Evolutionary conservation across 2,797 vertebrate species (phyloP), one percentile per base, ranked within the genome.

Genomic region (Hoplostethus atlanticus): DNA sequence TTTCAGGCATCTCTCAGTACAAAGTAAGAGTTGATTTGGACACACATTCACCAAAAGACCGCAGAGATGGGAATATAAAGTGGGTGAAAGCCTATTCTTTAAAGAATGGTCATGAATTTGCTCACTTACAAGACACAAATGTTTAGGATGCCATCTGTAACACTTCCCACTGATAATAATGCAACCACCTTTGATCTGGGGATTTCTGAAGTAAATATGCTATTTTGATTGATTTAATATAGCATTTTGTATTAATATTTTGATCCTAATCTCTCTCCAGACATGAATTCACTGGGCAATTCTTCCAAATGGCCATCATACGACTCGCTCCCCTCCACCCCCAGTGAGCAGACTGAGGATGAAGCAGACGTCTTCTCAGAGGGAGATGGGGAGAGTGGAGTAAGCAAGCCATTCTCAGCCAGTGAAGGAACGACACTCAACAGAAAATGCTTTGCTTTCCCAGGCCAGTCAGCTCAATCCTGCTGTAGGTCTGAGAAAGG

Each of bases 291-390:
- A 5, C 47, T 93, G 13, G 79, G 78, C 38, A 89, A 69, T 38
- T 86, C 91, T n/a, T 87, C 89, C 68, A 93, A 93, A 76, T 87
- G 93, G 87, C 87, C 89, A 1, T 92, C 92, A 10, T 89, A 84
- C 15, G 91, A 92, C 73, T 94, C 93, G 0, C 68, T 93, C 1
- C 91, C 86, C 6, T 93, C 93, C 3, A 84, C 73, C 1, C 76
- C 87, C 0, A 92, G 84, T 0, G 93, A 95, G 9, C 89, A 90
- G 42, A 93, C 89, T 0, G 92, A 95, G 71, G 94, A 91, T n/a
- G 93, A 95, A 17, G 84, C 89, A 0, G 92, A 93, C 6, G 57
- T 91, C 64, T 94, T 91, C 76, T 90, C 92, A 0, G 93, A 94
- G 47, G 84, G 87, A 6, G 90, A 93, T 55, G 91, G 84, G 0